These are phyloP conservation scores for Hippocampus abdominalis DNA, from an alignment of 2,113 vertebrate genomes.

Conservation along the genomic window DNA sequence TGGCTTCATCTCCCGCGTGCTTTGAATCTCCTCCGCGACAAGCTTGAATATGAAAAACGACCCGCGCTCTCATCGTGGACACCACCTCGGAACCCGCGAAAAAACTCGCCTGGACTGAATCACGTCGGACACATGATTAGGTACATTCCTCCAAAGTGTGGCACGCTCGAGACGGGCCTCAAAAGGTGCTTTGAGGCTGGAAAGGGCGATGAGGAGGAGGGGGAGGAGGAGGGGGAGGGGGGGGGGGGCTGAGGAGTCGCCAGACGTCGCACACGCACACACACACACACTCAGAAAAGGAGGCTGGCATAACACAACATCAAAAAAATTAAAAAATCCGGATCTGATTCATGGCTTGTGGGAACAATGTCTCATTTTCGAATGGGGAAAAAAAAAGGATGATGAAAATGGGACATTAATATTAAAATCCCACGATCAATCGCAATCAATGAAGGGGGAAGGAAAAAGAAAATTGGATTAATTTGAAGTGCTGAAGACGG, in stretches of 20 bases:
- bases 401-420: background rate
- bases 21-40: constrained; percentile 3
- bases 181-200: background rate
- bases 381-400: background rate
- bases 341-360: background rate
- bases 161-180: constrained; percentile 3
- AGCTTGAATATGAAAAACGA: background rate
- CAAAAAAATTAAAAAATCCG: background rate
- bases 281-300: background rate
- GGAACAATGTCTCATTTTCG: background rate
- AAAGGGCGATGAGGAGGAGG: background rate
- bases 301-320: background rate
- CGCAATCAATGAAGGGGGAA: too few species aligned
- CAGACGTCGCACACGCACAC: background rate
- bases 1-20: background rate
- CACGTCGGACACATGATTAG: background rate
- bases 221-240: background rate
- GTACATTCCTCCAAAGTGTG: constrained; percentile 5
- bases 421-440: too few species aligned
- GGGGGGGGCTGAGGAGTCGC: background rate
- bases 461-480: too few species aligned
- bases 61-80: background rate
- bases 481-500: too few species aligned
- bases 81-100: background rate
- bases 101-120: background rate